Conservation (phyloP, 2,888 invertebrate species). For the Drosophila fungiperda region DNA sequence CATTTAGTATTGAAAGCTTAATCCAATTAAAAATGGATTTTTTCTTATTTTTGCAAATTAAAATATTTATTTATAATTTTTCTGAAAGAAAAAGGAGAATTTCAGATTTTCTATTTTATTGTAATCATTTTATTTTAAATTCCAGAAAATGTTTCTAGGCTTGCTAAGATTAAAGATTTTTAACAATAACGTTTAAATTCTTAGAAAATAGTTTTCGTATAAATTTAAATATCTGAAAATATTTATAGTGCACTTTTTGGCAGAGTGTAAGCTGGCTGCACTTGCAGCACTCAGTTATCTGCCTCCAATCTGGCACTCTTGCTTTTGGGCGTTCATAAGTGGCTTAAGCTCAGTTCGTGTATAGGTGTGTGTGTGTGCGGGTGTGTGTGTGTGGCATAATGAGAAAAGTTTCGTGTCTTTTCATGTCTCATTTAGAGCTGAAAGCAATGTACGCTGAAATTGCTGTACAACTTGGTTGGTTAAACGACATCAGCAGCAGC, state of each 20-base stretch:
- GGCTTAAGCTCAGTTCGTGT: constrained; percentile 46
- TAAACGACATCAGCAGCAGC: constrained; percentile 47
- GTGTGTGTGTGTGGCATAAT: constrained; percentile 73
- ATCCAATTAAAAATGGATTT: too few relatives aligned
- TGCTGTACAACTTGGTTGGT: constrained; percentile 49
- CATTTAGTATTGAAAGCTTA: too few relatives aligned
- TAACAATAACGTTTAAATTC: too few relatives aligned
- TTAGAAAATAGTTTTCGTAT: too few relatives aligned
- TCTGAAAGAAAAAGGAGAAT: too few relatives aligned
- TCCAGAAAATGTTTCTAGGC: too few relatives aligned
- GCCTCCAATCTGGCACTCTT: constrained; percentile 33
- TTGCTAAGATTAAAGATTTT: too few relatives aligned
- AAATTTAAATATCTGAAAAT: too few relatives aligned
- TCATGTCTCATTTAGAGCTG: constrained; percentile 78
- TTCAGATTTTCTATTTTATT: too few relatives aligned
- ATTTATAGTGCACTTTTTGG: neutral
- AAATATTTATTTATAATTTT: too few relatives aligned
- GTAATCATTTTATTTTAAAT: too few relatives aligned
- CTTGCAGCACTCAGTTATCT: constrained; percentile 18
- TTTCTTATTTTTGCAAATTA: too few relatives aligned
- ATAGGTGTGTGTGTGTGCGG: constrained; percentile 24
- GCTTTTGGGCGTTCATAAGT: constrained; percentile 54
- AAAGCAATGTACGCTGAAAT: constrained; percentile 60
- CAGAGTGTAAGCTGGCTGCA: constrained; percentile 17
- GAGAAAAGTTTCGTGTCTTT: constrained; percentile 84